A percentile compares a stretch with the other conserved stretches of the same genome.
Evolutionary conservation across 1,140 invertebrate genomes (phyloP).

Genomic region (Lucilia cuprina): DNA sequence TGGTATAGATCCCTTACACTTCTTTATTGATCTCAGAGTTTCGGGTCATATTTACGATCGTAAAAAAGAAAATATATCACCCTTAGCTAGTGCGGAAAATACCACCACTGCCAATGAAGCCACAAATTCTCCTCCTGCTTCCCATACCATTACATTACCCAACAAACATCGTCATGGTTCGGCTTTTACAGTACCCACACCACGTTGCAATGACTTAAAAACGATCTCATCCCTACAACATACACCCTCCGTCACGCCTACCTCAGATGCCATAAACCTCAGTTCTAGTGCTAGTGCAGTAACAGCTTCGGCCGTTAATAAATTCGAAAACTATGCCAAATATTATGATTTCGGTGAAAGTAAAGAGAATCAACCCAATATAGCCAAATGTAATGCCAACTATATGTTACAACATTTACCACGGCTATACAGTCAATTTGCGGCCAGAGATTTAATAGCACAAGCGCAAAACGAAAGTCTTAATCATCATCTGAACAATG

Average conservation of each 20-base stretch:
- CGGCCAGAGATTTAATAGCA: slow-evolving; percentile 44
- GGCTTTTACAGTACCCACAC: slow-evolving; percentile 71
- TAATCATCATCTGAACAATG: not conserved
- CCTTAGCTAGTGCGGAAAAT: slow-evolving; percentile 49
- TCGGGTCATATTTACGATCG: slow-evolving; percentile 82
- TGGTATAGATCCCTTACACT: slow-evolving; percentile 80
- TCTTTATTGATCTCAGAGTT: slow-evolving; percentile 81
- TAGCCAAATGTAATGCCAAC: slow-evolving; percentile 63
- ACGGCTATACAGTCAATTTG: slow-evolving; percentile 65
- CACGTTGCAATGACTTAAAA: slow-evolving; percentile 53
- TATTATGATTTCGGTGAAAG: slow-evolving; percentile 58
- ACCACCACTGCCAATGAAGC: slow-evolving; percentile 30
- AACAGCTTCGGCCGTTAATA: slow-evolving; percentile 42
- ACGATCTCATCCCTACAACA: slow-evolving; percentile 37
- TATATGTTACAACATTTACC: slow-evolving; percentile 67
- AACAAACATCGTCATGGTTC: slow-evolving; percentile 68
- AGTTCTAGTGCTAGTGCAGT: not conserved
- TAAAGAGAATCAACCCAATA: slow-evolving; percentile 56
- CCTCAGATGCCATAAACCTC: slow-evolving; percentile 38
- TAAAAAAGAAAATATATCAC: slow-evolving; percentile 67
- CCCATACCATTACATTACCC: slow-evolving; percentile 49
- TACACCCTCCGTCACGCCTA: not conserved
- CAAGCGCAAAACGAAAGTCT: slow-evolving; percentile 39
- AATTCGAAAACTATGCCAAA: slow-evolving; percentile 61
- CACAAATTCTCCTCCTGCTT: slow-evolving; percentile 42